Evolutionary conservation across 2,797 vertebrate species (phyloP), one percentile per base, ranked within the genome.

Genomic region (Hemibagrus guttatus): DNA sequence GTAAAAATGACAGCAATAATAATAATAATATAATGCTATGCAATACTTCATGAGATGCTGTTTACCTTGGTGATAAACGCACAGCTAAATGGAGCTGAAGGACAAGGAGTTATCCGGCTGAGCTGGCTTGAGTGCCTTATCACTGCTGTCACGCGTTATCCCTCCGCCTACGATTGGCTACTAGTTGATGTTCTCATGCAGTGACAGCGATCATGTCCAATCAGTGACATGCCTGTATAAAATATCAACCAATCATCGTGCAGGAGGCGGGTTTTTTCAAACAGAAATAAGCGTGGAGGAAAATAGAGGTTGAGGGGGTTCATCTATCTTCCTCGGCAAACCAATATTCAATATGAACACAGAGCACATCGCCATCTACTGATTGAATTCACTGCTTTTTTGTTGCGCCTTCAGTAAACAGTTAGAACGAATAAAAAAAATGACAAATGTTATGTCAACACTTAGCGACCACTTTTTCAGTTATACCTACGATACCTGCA

Each of bases 141-240:
- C 31, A 82, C 61, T 1, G 8, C 63, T 5, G 58, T 80, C 56
- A 80, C 58, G 78, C 23, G 35, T 66, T 82, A 54, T 52, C 17
- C 46, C n/a, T 66, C 42, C n/a, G 11, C 26, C 21, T 14, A 59
- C 13, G 82, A 58, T 84, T 84, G 82, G 82, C 1, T 59, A 42
- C 13, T 58, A 12, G 31, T 46, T 28, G 28, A 56, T 71, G 17
- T 66, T 64, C 17, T 35, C 31, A 4, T 9, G 78, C 31, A 46
- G 79, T 28, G 26, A 64, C 59, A 26, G 7, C 9, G 64, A 39
- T n/a, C 2, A 19, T 84, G 14, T 84, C 82, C 83, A 84, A 84
- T 84, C 54, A 74, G 54, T 6, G 11, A 3, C 19, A 12, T 0
- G 54, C 42, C 0, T 59, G 7, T 6, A 9, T 46, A 17, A 72